phyloP scores from a whole-genome alignment of 1,140 invertebrate genomes.

The Sycophaga agraensis region DNA sequence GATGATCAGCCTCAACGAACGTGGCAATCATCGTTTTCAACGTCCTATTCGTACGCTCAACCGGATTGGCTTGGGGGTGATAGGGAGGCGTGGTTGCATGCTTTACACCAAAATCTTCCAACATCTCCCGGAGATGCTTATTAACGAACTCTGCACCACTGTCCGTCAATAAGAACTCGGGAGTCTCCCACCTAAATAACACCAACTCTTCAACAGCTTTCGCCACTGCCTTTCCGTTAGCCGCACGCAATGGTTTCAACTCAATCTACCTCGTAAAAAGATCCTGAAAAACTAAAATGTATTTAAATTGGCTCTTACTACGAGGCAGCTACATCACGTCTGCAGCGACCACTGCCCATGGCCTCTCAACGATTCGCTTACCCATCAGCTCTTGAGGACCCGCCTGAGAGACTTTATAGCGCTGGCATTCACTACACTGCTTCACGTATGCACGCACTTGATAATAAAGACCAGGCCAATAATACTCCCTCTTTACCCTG shows the following conservation, averaged over 20 bases:
- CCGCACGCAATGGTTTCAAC: not conserved
- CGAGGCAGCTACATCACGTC: slow-evolving; percentile 10
- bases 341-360: slow-evolving; percentile 32
- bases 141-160: slow-evolving; percentile 28
- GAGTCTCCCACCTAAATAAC: not conserved
- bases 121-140: not conserved
- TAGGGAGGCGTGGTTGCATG: not conserved
- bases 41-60: not conserved
- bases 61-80: slow-evolving; percentile 45
- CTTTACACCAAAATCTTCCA: not conserved
- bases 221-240: not conserved
- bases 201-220: not conserved
- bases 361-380: not conserved
- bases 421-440: slow-evolving; percentile 8
- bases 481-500: slow-evolving; percentile 21
- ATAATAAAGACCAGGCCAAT: slow-evolving; percentile 35
- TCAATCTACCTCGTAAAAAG: slow-evolving; percentile 36
- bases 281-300: slow-evolving; percentile 30
- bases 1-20: slow-evolving; percentile 4
- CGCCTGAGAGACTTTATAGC: slow-evolving; percentile 15
- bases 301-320: not conserved
- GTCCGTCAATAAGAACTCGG: not conserved
- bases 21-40: slow-evolving; percentile 8
- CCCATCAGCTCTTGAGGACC: not conserved
- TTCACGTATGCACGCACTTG: slow-evolving; percentile 13